Evolutionary conservation across 1,140 invertebrate genomes (phyloP).

Genomic region (Temnothorax curvispinosus): DNA sequence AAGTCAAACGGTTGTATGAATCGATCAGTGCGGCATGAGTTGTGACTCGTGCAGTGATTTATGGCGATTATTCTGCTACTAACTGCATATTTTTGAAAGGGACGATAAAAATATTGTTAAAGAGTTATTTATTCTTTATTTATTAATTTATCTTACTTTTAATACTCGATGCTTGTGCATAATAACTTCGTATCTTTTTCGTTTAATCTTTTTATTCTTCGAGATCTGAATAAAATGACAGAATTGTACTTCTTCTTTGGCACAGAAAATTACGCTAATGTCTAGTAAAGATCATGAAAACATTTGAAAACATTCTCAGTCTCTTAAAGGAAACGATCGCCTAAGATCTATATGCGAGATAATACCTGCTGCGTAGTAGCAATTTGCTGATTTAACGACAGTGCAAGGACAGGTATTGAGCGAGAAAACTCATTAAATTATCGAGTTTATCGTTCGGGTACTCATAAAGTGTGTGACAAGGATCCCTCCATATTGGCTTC

Average conservation of each 20-base stretch:
- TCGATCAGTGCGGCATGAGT: background rate
- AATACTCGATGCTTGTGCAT: background rate
- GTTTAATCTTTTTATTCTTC: background rate
- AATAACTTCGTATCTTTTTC: background rate
- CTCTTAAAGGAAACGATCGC: background rate
- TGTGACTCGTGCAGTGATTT: background rate
- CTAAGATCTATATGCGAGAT: slow-evolving; percentile 26
- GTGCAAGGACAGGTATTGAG: slow-evolving; percentile 71
- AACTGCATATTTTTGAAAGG: background rate
- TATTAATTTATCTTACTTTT: background rate
- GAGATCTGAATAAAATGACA: background rate
- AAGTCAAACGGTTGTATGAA: background rate
- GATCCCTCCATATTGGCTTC: slow-evolving; percentile 58
- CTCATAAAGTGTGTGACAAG: slow-evolving; percentile 72
- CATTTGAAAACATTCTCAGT: background rate
- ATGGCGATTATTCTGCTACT: background rate
- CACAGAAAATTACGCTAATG: background rate
- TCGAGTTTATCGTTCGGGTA: slow-evolving; percentile 77
- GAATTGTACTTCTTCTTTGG: background rate
- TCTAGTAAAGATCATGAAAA: background rate
- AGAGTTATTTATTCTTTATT: background rate
- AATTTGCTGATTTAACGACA: slow-evolving; percentile 71
- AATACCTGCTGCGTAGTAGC: slow-evolving; percentile 58
- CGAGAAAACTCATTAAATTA: slow-evolving; percentile 76
- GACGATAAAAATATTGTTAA: background rate